Conservation (phyloP, 2,113 vertebrate species). For the Craseonycteris thonglongyai region DNA sequence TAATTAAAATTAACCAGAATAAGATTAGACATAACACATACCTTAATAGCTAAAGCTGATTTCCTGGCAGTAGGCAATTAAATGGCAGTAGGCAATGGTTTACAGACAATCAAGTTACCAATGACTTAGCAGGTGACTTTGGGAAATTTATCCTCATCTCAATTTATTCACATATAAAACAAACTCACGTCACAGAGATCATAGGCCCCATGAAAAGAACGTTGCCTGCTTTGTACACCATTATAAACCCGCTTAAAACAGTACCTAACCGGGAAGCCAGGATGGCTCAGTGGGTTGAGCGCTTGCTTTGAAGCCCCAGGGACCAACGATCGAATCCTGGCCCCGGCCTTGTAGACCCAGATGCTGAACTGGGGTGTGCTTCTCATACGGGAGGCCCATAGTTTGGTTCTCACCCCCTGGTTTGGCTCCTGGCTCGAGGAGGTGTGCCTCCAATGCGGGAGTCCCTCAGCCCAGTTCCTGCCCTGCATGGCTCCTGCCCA, state of each 20-base stretch:
- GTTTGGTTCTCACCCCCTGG: no score
- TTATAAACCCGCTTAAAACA: neutral
- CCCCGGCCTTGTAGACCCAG: no score
- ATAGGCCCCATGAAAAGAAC: neutral
- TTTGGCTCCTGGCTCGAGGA: no score
- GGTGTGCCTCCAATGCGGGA: no score
- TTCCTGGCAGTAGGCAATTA: conserved; percentile 8
- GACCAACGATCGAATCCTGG: no score
- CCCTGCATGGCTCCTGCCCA: no score
- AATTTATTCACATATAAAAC: neutral
- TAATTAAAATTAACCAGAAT: conserved; percentile 27
- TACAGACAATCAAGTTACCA: neutral
- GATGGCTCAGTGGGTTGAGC: no score
- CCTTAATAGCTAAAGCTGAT: neutral
- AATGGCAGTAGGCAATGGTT: neutral
- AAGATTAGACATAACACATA: neutral
- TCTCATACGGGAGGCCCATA: no score
- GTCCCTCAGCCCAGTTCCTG: no score
- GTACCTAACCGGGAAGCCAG: no score
- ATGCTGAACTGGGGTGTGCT: no score
- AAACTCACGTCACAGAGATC: neutral
- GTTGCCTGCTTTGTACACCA: neutral
- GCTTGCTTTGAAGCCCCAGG: no score
- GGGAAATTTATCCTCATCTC: neutral
- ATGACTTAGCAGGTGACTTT: neutral